These are phyloP conservation scores for Axis porcinus DNA, from an alignment of 2,113 vertebrate genomes.

Conservation along the genomic window DNA sequence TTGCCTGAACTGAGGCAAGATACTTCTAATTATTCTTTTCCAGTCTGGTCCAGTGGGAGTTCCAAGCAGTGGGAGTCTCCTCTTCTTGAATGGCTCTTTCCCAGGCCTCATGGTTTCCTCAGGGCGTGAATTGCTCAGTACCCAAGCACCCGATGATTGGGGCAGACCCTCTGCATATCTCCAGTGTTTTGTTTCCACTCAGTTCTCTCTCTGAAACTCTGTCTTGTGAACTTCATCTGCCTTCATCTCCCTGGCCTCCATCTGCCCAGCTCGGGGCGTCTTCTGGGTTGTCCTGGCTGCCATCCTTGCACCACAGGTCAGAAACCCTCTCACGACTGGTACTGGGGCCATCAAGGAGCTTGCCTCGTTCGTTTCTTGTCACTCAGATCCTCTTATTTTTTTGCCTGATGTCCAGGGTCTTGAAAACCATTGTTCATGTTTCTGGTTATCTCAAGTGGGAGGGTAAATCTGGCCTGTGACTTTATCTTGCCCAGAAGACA, in stretches of 20 bases:
- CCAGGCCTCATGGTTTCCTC: neutral
- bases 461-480: neutral
- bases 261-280: neutral
- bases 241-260: neutral
- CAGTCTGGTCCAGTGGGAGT: neutral
- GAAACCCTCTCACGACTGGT: neutral
- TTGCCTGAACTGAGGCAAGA: neutral
- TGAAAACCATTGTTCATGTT: neutral
- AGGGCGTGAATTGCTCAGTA: neutral
- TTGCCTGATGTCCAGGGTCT: neutral
- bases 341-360: neutral
- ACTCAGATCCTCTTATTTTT: neutral
- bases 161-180: neutral
- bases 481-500: neutral
- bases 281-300: neutral
- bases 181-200: neutral
- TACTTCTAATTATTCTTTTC: neutral
- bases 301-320: neutral
- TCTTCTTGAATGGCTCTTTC: neutral
- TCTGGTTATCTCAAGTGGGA: neutral
- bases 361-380: neutral
- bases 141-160: neutral
- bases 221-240: neutral
- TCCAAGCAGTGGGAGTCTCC: no score
- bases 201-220: neutral